Evolutionary conservation across 1,140 invertebrate species (phyloP), one percentile per base, ranked within the genome.

Genomic region (Pissodes strobi): DNA sequence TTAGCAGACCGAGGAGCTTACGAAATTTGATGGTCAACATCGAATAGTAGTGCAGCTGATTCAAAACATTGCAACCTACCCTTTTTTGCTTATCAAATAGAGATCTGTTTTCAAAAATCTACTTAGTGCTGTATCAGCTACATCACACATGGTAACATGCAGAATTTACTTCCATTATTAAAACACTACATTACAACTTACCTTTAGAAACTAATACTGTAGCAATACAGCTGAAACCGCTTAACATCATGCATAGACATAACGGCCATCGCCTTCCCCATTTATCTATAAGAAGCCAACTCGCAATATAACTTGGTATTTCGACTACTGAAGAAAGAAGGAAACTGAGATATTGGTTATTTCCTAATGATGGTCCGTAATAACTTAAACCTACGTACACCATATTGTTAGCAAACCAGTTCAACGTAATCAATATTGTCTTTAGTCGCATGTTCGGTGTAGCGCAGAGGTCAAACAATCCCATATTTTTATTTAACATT

Each of bases 311-410:
- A 71, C 91, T 93, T 0, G 92, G 92, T 51, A 94, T 85, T 77
- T 95, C 92, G 10, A 92, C 90, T 0, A 87, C 82, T 0, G 90
- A 90, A 13, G 91, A 91, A 17, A 94, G 81, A 48, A 94, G 87
- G 74, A 94, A 94, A 72, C 90, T 93, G 61, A 94, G 81, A 76
- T 94, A 92, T 69, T 92, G 87, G 77, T 93, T 90, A 66, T 82
- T 90, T 18, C 91, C 92, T 13, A 95, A 82, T 4, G 90, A 87
- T 10, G 92, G 92, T 0, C 92, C 91, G 67, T 94, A 94, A 72
- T 94, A 93, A 64, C 90, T 93, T 39, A 93, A 77, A 0, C 91
- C 92, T 8, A 94, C 88, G 67, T 94, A 94, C 2, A 94, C 92
- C 78, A 90, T 92, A 69, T 92, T 84, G 57, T 84, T 86, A 13